Evolutionary conservation across 2,113 vertebrate genomes (phyloP).

Genomic region (Caranx melampygus): DNA sequence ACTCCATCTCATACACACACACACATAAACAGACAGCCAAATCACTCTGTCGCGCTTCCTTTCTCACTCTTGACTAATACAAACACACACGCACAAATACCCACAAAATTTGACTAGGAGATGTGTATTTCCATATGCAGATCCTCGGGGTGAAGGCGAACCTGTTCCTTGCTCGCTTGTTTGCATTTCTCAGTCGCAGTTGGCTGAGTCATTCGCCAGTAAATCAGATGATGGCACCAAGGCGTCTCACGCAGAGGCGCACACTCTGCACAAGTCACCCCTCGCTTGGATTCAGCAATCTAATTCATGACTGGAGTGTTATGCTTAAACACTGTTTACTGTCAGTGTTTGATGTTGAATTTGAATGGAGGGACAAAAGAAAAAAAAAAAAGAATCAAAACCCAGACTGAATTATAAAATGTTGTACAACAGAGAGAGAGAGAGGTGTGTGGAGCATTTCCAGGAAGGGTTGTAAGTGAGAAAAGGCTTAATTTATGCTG

Average conservation of each 20-base stretch:
- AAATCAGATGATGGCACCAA: conserved; percentile 64
- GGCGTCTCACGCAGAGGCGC: conserved; percentile 49
- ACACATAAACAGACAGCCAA: conserved; percentile 41
- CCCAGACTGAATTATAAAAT: conserved; percentile 36
- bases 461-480: conserved; percentile 36
- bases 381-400: background rate
- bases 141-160: conserved; percentile 46
- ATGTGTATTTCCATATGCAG: conserved; percentile 70
- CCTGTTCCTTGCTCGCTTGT: conserved; percentile 57
- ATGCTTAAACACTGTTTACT: conserved; percentile 47
- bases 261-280: conserved; percentile 18
- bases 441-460: conserved; percentile 31
- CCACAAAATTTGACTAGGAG: conserved; percentile 28
- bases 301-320: conserved; percentile 31
- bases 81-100: conserved; percentile 29
- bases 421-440: conserved; percentile 31
- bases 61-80: conserved; percentile 51
- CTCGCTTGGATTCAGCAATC: conserved; percentile 12
- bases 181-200: conserved; percentile 73
- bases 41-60: conserved; percentile 40
- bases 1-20: conserved; percentile 15
- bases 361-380: background rate
- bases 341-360: conserved; percentile 20
- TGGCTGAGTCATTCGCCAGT: conserved; percentile 62
- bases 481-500: conserved; percentile 55